Percentiles rank a stretch among this genome's conserved stretches.
phyloP scores from a whole-genome alignment of 2,888 invertebrate species.

The Aromia moschata region DNA sequence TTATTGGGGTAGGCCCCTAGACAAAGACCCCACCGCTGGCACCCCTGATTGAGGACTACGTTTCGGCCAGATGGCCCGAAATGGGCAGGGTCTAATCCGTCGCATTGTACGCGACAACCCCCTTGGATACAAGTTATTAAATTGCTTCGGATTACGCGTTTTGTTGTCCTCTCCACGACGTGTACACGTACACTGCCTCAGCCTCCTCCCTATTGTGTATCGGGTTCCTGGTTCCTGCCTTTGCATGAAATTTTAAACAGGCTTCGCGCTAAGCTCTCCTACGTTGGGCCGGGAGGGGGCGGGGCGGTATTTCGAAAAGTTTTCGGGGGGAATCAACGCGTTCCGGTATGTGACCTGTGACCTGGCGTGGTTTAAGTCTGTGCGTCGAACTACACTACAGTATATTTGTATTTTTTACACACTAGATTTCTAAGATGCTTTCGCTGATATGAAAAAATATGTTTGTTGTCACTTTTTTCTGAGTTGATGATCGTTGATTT shows the following conservation, averaged over 20 bases:
- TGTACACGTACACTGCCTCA: not conserved
- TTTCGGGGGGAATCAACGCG: too few relatives aligned
- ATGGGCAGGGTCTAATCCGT: not conserved
- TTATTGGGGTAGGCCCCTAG: too few relatives aligned
- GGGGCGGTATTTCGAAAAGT: not conserved
- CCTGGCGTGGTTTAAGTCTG: too few relatives aligned
- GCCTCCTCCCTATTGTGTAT: not conserved
- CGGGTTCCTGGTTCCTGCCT: not conserved
- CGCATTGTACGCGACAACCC: conserved; percentile 7
- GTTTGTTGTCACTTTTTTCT: too few relatives aligned
- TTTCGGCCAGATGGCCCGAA: conserved; percentile 22
- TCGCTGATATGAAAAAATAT: too few relatives aligned
- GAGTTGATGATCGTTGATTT: too few relatives aligned
- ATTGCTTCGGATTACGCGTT: conserved; percentile 3
- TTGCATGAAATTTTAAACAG: not conserved
- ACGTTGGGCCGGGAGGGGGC: not conserved
- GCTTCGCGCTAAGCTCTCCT: not conserved
- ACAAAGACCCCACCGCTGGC: too few relatives aligned
- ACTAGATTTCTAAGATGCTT: too few relatives aligned
- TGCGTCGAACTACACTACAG: too few relatives aligned
- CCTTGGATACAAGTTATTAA: not conserved
- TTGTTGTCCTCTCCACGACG: not conserved
- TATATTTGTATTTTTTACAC: too few relatives aligned
- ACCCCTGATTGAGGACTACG: conserved; percentile 24
- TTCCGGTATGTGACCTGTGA: too few relatives aligned